Percentiles rank a stretch among this genome's conserved stretches.
These are phyloP conservation scores for Amphiura filiformis DNA, from an alignment of 35 echinoderm and acorn worm genomes.

Conservation along the genomic window DNA sequence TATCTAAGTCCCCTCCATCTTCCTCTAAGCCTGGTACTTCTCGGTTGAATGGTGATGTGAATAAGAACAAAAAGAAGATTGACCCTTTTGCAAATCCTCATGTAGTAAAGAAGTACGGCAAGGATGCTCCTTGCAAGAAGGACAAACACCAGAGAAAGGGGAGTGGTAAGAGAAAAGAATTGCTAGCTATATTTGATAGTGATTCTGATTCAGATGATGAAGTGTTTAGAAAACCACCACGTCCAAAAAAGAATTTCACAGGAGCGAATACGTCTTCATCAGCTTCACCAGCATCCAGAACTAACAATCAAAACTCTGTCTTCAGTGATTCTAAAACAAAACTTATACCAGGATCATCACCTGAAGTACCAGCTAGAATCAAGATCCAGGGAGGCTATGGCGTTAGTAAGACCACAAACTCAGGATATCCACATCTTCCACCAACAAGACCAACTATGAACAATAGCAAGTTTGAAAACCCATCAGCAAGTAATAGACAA, in stretches of 20 bases:
- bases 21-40: background rate
- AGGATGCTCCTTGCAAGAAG: background rate
- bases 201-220: slow-evolving; percentile 55
- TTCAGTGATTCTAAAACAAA: background rate
- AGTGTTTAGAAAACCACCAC: background rate
- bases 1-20: background rate
- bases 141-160: background rate
- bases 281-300: background rate
- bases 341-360: background rate
- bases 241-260: background rate
- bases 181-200: slow-evolving; percentile 58
- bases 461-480: too few relatives aligned
- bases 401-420: background rate
- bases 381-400: background rate
- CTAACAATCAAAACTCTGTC: background rate
- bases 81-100: background rate
- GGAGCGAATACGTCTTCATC: background rate
- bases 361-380: background rate
- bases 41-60: background rate
- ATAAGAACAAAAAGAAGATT: background rate
- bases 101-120: background rate
- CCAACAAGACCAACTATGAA: too few relatives aligned
- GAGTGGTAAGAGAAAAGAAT: slow-evolving; percentile 24
- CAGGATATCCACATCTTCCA: too few relatives aligned
- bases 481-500: too few relatives aligned